Conservation (phyloP, 2,888 invertebrate genomes). For the Periphyllus acericola region DNA sequence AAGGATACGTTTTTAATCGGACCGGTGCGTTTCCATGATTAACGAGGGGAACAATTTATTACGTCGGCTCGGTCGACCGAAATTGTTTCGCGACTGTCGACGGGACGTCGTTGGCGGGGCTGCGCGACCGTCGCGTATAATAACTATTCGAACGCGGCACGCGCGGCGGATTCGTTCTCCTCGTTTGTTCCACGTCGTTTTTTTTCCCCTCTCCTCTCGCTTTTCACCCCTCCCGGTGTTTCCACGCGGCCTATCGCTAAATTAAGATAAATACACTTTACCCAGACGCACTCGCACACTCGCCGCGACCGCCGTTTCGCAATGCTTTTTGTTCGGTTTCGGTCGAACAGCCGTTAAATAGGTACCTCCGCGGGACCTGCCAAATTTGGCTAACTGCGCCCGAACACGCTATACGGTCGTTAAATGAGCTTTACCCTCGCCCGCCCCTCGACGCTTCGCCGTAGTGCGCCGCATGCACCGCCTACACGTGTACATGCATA, state of each 20-base stretch:
- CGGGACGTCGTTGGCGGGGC: not conserved
- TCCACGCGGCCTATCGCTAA: not conserved
- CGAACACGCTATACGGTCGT: slow-evolving; percentile 50
- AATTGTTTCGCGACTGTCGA: slow-evolving; percentile 16
- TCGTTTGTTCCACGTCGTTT: not conserved
- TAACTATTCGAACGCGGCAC: not conserved
- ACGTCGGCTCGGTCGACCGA: not conserved
- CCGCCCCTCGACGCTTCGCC: not conserved
- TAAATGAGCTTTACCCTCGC: slow-evolving; percentile 38
- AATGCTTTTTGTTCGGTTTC: slow-evolving; percentile 36
- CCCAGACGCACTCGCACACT: not conserved
- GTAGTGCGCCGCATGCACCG: not conserved
- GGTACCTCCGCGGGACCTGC: slow-evolving; percentile 42
- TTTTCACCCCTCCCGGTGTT: not conserved
- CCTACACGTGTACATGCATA: not conserved
- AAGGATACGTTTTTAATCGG: slow-evolving; percentile 40
- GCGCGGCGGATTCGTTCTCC: not conserved
- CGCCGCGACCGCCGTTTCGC: not conserved
- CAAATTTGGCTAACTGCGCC: slow-evolving; percentile 48
- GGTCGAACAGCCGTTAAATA: slow-evolving; percentile 56
- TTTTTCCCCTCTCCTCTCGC: not conserved
- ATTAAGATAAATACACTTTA: slow-evolving; percentile 37
- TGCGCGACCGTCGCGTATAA: not conserved
- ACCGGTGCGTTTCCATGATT: slow-evolving; percentile 35
- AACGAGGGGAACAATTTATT: slow-evolving; percentile 32